phyloP scores from a whole-genome alignment of 1,140 invertebrate genomes.

The Calephelis virginiensis region DNA sequence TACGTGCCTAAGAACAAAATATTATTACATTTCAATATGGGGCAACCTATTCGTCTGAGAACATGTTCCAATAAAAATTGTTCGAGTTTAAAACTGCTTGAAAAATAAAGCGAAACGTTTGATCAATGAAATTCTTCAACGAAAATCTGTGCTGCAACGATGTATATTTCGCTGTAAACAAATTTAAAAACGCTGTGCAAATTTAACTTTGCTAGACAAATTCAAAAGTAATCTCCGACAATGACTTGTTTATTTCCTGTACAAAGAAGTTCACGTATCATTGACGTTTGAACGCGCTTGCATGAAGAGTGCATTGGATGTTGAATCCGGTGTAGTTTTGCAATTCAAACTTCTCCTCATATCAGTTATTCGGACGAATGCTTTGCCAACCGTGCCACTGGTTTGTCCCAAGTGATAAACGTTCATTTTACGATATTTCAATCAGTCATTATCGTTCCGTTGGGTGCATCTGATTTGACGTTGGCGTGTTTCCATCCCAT shows the following conservation, averaged over 20 bases:
- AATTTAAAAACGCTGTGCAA: not conserved
- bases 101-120: not conserved
- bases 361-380: conserved; percentile 63
- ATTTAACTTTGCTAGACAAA: conserved; percentile 5
- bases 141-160: no score
- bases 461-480: no score
- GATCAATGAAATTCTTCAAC: not conserved
- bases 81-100: no score
- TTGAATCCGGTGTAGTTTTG: conserved; percentile 53
- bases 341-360: conserved; percentile 65
- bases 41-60: not conserved
- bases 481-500: no score
- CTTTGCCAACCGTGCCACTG: conserved; percentile 33
- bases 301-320: conserved; percentile 35
- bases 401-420: conserved; percentile 22
- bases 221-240: conserved; percentile 27
- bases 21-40: no score
- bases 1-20: no score
- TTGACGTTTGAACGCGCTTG: conserved; percentile 35
- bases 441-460: no score
- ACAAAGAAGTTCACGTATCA: conserved; percentile 38
- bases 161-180: not conserved
- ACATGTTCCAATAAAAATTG: no score
- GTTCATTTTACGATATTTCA: not conserved
- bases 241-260: conserved; percentile 25